phyloP scores from a whole-genome alignment of 2,888 invertebrate species.

The Alloscopus bannaensis region DNA sequence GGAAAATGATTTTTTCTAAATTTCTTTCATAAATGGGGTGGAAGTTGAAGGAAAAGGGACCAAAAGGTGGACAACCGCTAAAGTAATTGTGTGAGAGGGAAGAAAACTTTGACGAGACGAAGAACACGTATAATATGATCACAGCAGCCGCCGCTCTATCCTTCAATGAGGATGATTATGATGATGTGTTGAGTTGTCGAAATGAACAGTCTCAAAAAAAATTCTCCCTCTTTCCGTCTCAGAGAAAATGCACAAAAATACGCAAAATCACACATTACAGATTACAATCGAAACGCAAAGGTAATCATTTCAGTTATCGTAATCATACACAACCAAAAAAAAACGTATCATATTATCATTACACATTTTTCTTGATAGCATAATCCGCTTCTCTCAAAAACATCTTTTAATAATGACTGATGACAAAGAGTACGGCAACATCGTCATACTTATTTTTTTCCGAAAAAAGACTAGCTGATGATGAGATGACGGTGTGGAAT shows the following conservation, averaged over 20 bases:
- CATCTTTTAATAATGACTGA: conserved; percentile 28
- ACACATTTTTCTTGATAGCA: conserved; percentile 26
- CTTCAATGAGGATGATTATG: conserved; percentile 18
- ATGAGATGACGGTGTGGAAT: conserved; percentile 12
- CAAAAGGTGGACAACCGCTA: conserved; percentile 28
- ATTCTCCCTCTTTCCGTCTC: too few species aligned
- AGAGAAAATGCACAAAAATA: background rate
- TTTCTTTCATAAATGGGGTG: too few species aligned
- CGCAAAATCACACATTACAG: background rate
- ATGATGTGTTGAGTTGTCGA: conserved; percentile 15
- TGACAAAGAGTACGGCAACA: too few species aligned
- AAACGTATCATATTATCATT: conserved; percentile 36
- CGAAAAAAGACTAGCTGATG: too few species aligned
- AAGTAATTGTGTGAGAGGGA: conserved; percentile 10
- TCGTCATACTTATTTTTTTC: background rate
- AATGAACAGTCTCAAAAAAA: too few species aligned
- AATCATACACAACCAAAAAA: conserved; percentile 39
- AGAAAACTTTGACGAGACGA: conserved; percentile 9
- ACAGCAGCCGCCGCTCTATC: too few species aligned
- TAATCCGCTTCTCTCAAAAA: conserved; percentile 26
- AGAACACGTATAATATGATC: too few species aligned
- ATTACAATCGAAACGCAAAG: conserved; percentile 18
- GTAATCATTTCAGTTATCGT: conserved; percentile 47
- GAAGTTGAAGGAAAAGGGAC: conserved; percentile 6
- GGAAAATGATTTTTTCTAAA: too few species aligned